phyloP scores from a whole-genome alignment of 2,888 invertebrate species.

The Drosophila paramelanica region DNA sequence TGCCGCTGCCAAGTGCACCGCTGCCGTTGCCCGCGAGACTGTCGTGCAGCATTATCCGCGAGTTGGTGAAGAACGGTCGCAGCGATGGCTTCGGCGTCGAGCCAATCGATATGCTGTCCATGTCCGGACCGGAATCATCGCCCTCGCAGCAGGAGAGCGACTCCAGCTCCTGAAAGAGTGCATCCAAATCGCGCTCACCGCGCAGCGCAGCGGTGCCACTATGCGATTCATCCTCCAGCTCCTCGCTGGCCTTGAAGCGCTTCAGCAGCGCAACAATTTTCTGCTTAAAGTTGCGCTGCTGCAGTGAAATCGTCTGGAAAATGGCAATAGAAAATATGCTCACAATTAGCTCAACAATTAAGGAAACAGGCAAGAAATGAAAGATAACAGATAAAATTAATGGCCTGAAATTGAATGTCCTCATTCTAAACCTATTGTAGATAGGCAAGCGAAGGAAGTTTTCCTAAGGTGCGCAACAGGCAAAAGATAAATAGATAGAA shows the following conservation, averaged over 20 bases:
- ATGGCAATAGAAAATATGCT: neutral
- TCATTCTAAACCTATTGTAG: no score
- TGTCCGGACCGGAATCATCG: constrained; percentile 96
- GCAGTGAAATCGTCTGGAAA: constrained; percentile 84
- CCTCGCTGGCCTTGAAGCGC: constrained; percentile 97
- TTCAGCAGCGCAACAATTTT: constrained; percentile 97
- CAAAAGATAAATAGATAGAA: no score
- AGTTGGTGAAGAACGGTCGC: constrained; percentile 97
- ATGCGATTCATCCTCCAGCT: constrained; percentile 89
- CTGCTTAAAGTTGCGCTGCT: constrained; percentile 98
- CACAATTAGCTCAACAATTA: constrained; percentile 4
- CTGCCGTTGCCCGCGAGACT: constrained; percentile 70
- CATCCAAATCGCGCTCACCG: constrained; percentile 95
- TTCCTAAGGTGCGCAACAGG: no score
- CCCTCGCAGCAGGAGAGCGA: constrained; percentile 93
- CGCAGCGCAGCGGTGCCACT: constrained; percentile 87
- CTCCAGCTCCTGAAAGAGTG: constrained; percentile 97
- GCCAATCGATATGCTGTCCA: constrained; percentile 97
- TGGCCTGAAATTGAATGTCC: no score
- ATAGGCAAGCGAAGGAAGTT: no score
- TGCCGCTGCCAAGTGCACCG: constrained; percentile 35
- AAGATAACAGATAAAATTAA: neutral
- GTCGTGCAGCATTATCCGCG: constrained; percentile 90
- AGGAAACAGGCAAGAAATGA: neutral
- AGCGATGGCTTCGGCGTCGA: constrained; percentile 98